Base-by-base conservation (phyloP, 2,888 invertebrate species). In the Synanthedon tipuliformis region DNA sequence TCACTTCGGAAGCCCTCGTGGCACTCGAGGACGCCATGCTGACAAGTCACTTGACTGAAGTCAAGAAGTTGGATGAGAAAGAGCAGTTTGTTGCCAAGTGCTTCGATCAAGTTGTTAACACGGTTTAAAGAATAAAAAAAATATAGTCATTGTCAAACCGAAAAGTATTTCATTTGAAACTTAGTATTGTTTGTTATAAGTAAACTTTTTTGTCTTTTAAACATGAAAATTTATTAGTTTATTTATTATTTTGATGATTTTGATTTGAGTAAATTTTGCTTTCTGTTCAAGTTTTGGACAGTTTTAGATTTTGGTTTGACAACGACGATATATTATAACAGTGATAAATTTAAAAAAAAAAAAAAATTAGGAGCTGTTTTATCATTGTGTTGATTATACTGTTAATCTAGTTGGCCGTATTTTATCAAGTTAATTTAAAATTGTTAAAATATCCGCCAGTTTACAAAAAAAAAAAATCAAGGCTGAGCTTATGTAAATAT, bases 81-180 rank as follows among this genome's bases (percentile, higher is more conserved):
- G 89, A 90, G 72, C 89, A 88, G 66, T 91, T 90, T 68, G 89
- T 90, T 54, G 89, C 90, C 1, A 89, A 90, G 64, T 90, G 90
- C 69, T 89, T 91, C 61, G 88, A 89, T 62, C 89, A 90, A 82
- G 90, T 90, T 51, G 90, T 91, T 65, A 89, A 89, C 61, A 89
- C 89, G 59, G 72, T 85, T 58, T 87, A 80, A 67, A 59, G 3
- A 3, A 34, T 34, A 34, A 8, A 54, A 18, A 15, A 5, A 12
- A 49, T 18, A 50, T 50, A 18, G 16, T 51, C 51, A 41, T 23
- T 23, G 23, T 23, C 5, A 23, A 23, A 23, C 23, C 12, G 12
- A 41, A 13, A n/a, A 41, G 41, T 41, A 41, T 41, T 4, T 52
- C 13, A 53, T 27, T 54, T 23, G 5, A 23, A 23, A 23, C 23